Percentiles rank a stretch among this genome's conserved stretches.
Evolutionary conservation across 2,797 vertebrate species (phyloP).

Genomic region (Acipenser ruthenus): DNA sequence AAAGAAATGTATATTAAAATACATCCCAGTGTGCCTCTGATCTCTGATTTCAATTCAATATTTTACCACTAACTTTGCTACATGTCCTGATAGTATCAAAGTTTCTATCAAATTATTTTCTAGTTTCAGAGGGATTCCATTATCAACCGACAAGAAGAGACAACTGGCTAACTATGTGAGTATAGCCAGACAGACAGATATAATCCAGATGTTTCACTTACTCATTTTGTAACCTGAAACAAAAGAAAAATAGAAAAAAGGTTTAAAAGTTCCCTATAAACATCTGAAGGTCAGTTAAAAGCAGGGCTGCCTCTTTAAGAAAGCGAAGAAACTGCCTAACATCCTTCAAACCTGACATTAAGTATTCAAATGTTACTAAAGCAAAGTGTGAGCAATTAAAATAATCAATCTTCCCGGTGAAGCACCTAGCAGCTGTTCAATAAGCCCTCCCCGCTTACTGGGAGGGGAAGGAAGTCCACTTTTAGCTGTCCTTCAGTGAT

Average conservation of each 20-base stretch:
- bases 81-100: no score
- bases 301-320: constrained; percentile 32
- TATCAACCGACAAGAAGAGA: constrained; percentile 14
- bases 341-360: constrained; percentile 94
- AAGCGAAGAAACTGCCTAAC: constrained; percentile 48
- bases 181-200: constrained; percentile 37
- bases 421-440: constrained; percentile 92
- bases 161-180: constrained; percentile 36
- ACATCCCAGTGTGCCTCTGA: no score
- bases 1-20: no score
- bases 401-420: constrained; percentile 93
- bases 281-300: constrained; percentile 12
- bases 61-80: no score
- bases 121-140: no score
- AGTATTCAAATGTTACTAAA: constrained; percentile 88
- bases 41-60: no score
- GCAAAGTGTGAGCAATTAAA: constrained; percentile 94
- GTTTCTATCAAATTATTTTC: no score
- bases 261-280: background rate
- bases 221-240: constrained; percentile 32
- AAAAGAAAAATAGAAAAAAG: background rate
- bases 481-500: constrained; percentile 88
- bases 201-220: constrained; percentile 36
- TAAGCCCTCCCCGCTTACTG: constrained; percentile 79
- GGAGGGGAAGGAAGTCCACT: constrained; percentile 69